Evolutionary conservation across 2,888 invertebrate genomes (phyloP), one percentile per base, ranked within the genome.

Genomic region (Lochmaea capreae): DNA sequence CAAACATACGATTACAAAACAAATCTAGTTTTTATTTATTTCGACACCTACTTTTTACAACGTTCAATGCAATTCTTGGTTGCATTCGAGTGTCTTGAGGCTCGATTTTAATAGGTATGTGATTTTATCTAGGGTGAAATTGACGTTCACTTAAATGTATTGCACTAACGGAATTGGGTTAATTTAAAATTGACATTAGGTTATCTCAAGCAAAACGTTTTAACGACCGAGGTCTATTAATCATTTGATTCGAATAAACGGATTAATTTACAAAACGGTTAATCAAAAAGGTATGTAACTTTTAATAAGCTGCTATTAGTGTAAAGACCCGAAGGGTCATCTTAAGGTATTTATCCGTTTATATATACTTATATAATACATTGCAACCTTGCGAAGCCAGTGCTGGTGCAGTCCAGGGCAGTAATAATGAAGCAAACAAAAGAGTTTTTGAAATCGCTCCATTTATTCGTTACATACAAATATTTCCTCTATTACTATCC

Each of bases 81-180:
- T 11, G 11, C 10, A 59, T 26, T 59, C 14, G n/a, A 59, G 62
- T 42, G 16, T 63, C 62, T 63, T 18, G 39, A 43, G 62, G 62
- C 62, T 63, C 11, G 16, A 63, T 63, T 63, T 63, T 63, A 63
- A 63, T 63, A 43, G 43, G 62, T 12, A 18, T 16, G 16, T 11
- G 62, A 63, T 63, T 39, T 18, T 18, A 63, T 63, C 62, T 63
- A 43, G 18, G 16, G 62, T 43, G 42, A 5, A 43, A 43, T 63
- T 18, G 54, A 16, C 54, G 54, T n/a, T 16, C 18, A 18, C 54
- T 8, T n/a, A 49, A 49, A 49, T 49, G 49, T n/a, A 49, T 49
- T 49, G n/a, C 14, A 49, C 16, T 18, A 54, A 54, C 18, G 10
- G 2, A 54, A 54, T 54, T 49, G 49, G 49, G 6, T 49, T 49